Percentiles rank a stretch among this genome's conserved stretches.
These are phyloP conservation scores for Cataglyphis albicans DNA, from an alignment of 2,888 invertebrate genomes.

Conservation along the genomic window DNA sequence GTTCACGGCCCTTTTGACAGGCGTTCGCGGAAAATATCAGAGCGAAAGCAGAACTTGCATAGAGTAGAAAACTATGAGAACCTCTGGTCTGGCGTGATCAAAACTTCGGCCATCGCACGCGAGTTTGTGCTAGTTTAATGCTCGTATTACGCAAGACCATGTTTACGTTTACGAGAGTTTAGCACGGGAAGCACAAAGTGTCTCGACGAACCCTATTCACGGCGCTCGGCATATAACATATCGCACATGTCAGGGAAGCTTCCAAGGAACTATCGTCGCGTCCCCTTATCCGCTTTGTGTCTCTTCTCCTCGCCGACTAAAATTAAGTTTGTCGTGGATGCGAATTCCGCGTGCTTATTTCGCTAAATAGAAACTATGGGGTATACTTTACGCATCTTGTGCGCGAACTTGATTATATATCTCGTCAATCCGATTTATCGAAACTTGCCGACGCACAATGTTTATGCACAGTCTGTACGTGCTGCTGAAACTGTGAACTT, in stretches of 20 bases:
- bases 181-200: slow-evolving; percentile 32
- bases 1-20: not conserved
- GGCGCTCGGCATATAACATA: slow-evolving; percentile 37
- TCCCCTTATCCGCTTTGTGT: slow-evolving; percentile 19
- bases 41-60: slow-evolving; percentile 7
- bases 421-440: slow-evolving; percentile 53
- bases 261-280: slow-evolving; percentile 25
- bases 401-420: slow-evolving; percentile 34
- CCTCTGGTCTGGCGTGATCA: slow-evolving; percentile 49
- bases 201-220: slow-evolving; percentile 49
- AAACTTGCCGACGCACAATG: slow-evolving; percentile 30
- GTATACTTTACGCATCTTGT: not conserved
- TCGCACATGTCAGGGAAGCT: slow-evolving; percentile 24
- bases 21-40: slow-evolving; percentile 10
- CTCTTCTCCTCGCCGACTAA: not conserved
- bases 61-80: slow-evolving; percentile 45
- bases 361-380: slow-evolving; percentile 19
- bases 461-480: slow-evolving; percentile 6
- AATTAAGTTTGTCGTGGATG: slow-evolving; percentile 27
- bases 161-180: slow-evolving; percentile 60
- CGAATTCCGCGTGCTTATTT: slow-evolving; percentile 33
- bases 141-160: slow-evolving; percentile 53
- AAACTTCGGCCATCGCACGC: slow-evolving; percentile 50
- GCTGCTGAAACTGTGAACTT: slow-evolving; percentile 21
- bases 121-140: slow-evolving; percentile 59